Evolutionary conservation across 2,888 invertebrate species (phyloP).

Genomic region (Sarcophaga carnaria): DNA sequence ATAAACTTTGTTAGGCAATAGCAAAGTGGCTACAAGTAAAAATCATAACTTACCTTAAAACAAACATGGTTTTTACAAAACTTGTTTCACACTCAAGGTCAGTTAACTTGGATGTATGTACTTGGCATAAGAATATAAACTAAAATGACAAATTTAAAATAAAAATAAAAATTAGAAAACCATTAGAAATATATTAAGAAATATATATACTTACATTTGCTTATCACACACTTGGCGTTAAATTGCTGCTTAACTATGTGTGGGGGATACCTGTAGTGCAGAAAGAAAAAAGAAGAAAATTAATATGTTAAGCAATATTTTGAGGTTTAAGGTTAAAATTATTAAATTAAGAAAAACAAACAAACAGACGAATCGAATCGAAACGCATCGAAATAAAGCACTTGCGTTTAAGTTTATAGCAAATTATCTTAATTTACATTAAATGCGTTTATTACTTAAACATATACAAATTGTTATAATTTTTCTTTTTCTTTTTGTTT

Average conservation of each 20-base stretch:
- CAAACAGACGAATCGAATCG: neutral
- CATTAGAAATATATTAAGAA: neutral
- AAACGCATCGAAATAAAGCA: slow-evolving; percentile 11
- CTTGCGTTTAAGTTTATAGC: slow-evolving; percentile 11
- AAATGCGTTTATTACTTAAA: slow-evolving; percentile 69
- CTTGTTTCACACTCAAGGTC: neutral
- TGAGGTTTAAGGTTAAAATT: slow-evolving; percentile 28
- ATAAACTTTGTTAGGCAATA: slow-evolving; percentile 3
- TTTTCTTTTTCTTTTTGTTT: slow-evolving; percentile 25
- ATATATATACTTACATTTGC: neutral
- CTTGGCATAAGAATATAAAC: neutral
- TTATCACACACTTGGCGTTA: slow-evolving; percentile 3
- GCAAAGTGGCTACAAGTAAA: neutral
- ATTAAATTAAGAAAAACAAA: neutral
- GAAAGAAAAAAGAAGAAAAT: neutral
- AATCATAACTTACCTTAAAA: slow-evolving; percentile 3
- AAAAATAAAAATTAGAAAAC: neutral
- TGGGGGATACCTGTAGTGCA: neutral
- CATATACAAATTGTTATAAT: slow-evolving; percentile 61
- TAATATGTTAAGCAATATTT: slow-evolving; percentile 17
- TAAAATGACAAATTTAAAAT: neutral
- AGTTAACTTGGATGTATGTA: neutral
- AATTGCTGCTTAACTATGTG: slow-evolving; percentile 27
- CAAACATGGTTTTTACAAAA: neutral
- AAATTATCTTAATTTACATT: slow-evolving; percentile 65